Base-by-base conservation (phyloP, 1,140 invertebrate genomes). In the Drosophila rhopaloa region DNA sequence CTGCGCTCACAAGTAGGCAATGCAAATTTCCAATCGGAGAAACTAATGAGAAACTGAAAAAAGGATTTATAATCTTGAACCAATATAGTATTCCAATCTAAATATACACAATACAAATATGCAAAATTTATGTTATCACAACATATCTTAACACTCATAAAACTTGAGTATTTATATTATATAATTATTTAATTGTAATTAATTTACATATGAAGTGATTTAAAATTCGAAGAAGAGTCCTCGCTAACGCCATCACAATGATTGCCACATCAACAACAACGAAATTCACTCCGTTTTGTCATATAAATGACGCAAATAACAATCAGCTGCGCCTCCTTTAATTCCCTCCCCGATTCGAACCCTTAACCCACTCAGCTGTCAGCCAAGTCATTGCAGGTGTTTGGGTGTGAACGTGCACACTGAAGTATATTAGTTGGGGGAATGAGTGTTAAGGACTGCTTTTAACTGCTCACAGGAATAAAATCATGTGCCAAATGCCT, bases 381-480 rank as follows among this genome's bases (percentile, higher is more conserved):
- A 76, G 76, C 67, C 76, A 62, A 71, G 67, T 55, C 63, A 59
- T 79, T 68, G 55, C 75, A 85, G 82, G 79, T 81, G 79, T 73
- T 50, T 62, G 72, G 68, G 61, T 60, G 81, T 83, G 58, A 83
- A 83, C 58, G 62, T 63, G 27, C 57, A 66, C 46, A 53, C 60
- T 37, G 43, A 24, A 44, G 53, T 43, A 48, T 40, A 40, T 44
- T 44, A 32, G 38, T 46, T 38, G 2, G 19, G 19, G 37, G 40
- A 38, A 37, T 13, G 65, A 71, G 65, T 27, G 55, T 19, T 43
- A 48, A 48, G 57, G 35, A 55, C 65, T 41, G 55, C 58, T 24
- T 54, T 37, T 61, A 62, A 71, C 56, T 50, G 67, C 51, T 71
- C 53, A 27, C 43, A 50, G 44, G 65, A 37, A 65, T 29, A 37